Conservation (phyloP, 2,888 invertebrate species). For the Ceraclea dissimilis region DNA sequence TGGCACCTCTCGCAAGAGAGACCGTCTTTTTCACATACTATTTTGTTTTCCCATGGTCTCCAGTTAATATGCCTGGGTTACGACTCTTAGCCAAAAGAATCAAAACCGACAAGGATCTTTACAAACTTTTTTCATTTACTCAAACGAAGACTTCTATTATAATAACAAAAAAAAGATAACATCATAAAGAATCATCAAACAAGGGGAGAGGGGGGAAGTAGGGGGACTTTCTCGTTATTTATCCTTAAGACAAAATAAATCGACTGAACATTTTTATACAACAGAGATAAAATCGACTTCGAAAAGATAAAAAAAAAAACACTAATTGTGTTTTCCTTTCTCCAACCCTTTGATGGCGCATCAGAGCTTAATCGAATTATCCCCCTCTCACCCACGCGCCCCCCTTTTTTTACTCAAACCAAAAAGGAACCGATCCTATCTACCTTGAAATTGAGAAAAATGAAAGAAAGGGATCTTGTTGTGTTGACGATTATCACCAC, state of each 20-base stretch:
- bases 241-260: constrained; percentile 1
- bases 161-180: neutral
- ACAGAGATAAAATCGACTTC: constrained; percentile 1
- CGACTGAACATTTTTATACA: constrained; percentile 2
- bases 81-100: too few species aligned
- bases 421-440: constrained; percentile 1
- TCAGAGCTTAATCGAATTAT: constrained; percentile 24
- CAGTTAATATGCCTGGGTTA: too few species aligned
- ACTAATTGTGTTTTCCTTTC: constrained; percentile 12
- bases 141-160: neutral
- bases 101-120: too few species aligned
- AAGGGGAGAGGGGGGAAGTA: neutral
- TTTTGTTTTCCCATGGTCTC: too few species aligned
- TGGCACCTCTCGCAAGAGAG: too few species aligned
- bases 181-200: neutral
- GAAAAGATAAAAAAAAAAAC: constrained; percentile 13
- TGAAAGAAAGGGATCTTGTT: neutral
- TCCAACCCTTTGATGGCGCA: constrained; percentile 24
- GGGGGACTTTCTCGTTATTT: neutral
- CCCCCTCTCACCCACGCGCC: constrained; percentile 11
- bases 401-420: neutral
- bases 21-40: too few species aligned
- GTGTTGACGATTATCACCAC: neutral
- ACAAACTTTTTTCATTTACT: too few species aligned
- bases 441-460: constrained; percentile 10